phyloP scores from a whole-genome alignment of 2,113 vertebrate genomes.

The Marcusenius ussheri region DNA sequence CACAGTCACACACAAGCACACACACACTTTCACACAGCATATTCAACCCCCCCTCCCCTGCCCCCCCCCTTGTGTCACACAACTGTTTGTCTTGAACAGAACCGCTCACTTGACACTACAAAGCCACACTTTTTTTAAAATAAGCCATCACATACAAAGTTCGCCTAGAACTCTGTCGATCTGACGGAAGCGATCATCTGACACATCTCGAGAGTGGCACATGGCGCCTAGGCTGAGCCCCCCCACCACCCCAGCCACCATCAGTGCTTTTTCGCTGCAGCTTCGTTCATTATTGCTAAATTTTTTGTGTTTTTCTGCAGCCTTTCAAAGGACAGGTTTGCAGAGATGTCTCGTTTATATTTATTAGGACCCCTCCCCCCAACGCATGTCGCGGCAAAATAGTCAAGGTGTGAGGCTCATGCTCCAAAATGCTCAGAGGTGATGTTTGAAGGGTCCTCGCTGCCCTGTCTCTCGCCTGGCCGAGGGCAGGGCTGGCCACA shows the following conservation, averaged over 20 bases:
- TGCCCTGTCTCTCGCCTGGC: not conserved
- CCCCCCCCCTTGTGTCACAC: not conserved
- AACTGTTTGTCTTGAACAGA: conserved; percentile 6
- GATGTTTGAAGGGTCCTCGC: not conserved
- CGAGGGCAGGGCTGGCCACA: not conserved
- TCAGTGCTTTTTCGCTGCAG: not conserved
- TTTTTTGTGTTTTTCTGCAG: not conserved
- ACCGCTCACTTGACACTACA: not conserved
- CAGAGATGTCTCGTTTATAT: not conserved
- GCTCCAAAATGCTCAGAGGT: not conserved
- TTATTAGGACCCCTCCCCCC: not conserved
- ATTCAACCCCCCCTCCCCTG: not conserved
- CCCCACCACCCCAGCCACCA: not conserved
- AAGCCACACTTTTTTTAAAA: conserved; percentile 12
- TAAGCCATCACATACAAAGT: not conserved
- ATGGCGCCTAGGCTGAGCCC: not conserved
- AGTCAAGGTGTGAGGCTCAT: not conserved
- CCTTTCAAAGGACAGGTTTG: not conserved
- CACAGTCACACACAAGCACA: conserved; percentile 7
- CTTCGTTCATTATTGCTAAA: not conserved
- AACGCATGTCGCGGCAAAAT: not conserved
- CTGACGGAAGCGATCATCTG: not conserved
- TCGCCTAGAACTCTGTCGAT: not conserved
- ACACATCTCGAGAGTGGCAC: not conserved
- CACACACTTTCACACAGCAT: not conserved